These are phyloP conservation scores for Sinella curviseta DNA, from an alignment of 1,140 invertebrate species.

Conservation along the genomic window DNA sequence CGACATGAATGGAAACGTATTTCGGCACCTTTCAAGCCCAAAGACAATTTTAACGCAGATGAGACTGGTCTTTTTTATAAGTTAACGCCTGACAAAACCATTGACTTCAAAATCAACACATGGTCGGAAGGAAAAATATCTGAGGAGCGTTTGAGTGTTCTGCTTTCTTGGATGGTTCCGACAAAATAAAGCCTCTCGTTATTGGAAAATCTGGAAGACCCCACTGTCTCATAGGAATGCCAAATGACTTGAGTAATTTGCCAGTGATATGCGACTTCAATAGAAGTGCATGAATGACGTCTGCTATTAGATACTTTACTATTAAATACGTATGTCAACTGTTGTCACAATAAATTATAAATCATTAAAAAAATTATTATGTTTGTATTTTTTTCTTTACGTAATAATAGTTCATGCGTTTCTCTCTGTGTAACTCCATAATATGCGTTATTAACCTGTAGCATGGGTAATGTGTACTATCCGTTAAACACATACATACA, in stretches of 20 bases:
- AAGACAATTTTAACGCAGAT: conserved; percentile 58
- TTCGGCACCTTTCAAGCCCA: conserved; percentile 51
- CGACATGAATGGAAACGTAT: conserved; percentile 35
- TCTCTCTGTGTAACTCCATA: no score
- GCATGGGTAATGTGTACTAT: no score
- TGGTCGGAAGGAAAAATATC: conserved; percentile 55
- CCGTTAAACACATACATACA: no score
- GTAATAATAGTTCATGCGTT: no score
- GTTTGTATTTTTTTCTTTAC: no score
- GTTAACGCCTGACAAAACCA: conserved; percentile 55
- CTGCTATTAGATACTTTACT: conserved; percentile 16
- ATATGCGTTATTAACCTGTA: no score
- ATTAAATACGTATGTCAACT: no score
- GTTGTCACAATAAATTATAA: no score
- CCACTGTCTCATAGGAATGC: conserved; percentile 56
- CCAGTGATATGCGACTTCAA: conserved; percentile 55
- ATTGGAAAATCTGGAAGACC: conserved; percentile 58
- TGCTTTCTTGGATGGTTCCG: conserved; percentile 54
- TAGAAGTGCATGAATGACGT: conserved; percentile 59
- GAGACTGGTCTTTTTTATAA: conserved; percentile 58
- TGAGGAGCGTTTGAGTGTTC: conserved; percentile 57
- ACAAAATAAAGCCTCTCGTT: conserved; percentile 57
- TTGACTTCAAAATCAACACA: conserved; percentile 53
- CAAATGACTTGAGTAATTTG: no score
- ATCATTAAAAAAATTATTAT: no score